Conservation (phyloP, 2,888 invertebrate species). For the Heliconius charithonia region DNA sequence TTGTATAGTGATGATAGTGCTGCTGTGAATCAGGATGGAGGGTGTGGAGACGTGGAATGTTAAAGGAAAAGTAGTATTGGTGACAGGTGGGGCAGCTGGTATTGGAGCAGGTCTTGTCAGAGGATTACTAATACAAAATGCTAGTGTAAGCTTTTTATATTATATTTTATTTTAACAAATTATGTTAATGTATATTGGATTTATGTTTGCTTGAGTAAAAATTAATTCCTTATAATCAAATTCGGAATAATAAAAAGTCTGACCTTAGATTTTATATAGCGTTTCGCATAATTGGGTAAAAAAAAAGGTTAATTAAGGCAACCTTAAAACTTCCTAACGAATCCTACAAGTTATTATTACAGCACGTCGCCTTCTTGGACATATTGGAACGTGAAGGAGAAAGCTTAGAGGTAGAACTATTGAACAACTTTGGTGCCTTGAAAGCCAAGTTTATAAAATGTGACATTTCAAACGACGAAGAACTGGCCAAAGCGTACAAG, state of each 20-base stretch:
- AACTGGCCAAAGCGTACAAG: constrained; percentile 65
- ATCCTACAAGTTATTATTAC: constrained; percentile 51
- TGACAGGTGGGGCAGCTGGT: constrained; percentile 74
- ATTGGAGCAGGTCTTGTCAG: constrained; percentile 71
- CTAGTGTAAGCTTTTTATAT: constrained; percentile 57
- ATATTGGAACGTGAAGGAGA: constrained; percentile 67
- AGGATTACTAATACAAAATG: constrained; percentile 64
- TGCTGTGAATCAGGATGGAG: constrained; percentile 5
- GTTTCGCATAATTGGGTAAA: not conserved
- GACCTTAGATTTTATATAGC: too few species aligned
- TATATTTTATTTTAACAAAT: not conserved
- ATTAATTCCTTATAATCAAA: too few species aligned
- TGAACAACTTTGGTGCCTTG: constrained; percentile 70
- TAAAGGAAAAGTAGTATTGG: constrained; percentile 71
- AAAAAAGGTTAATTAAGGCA: constrained; percentile 30
- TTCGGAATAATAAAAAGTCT: too few species aligned
- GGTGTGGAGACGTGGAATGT: constrained; percentile 49
- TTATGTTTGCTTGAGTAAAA: not conserved
- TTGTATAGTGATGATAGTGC: not conserved
- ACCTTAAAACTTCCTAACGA: constrained; percentile 36
- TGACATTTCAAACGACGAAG: constrained; percentile 67
- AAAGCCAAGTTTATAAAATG: constrained; percentile 78
- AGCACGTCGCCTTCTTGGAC: constrained; percentile 76
- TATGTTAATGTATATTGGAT: not conserved
- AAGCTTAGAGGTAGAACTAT: constrained; percentile 64